Evolutionary conservation across 2,888 invertebrate genomes (phyloP), one percentile per base, ranked within the genome.

Genomic region (Drosophila ustulata): DNA sequence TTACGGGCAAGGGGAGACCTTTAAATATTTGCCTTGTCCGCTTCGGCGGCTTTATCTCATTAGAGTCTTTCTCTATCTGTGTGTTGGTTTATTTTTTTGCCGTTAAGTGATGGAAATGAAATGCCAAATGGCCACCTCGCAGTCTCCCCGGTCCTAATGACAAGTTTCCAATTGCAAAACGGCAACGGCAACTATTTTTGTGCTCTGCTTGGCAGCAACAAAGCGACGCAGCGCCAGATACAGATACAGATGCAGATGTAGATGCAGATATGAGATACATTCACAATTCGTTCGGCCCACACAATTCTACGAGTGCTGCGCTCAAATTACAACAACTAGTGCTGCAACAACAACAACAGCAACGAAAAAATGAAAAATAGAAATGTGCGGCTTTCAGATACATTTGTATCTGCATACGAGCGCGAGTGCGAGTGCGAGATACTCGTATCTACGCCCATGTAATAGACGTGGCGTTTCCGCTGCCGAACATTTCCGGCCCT

Each of bases 151-250:
- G 64, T 55, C 50, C 58, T 59, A 72, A 63, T 79, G 80, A 75
- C 80, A 75, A 80, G 78, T 83, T 80, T 87, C 69, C 89, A 69
- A 87, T 83, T 83, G 88, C 83, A 71, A 41, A 41, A 52, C 43
- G 63, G 61, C 69, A 75, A 71, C 45, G 59, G 63, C 70, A 80
- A 72, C 83, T 78, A 80, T 83, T 80, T 86, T 87, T 51, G 81
- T 89, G 83, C 89, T 89, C 83, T 83, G 89, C 85, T 89, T 83
- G 78, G 83, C 88, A 89, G 66, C 82, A 75, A 87, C 84, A 82
- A 89, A 68, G 63, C 66, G n/a, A 2, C 18, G 18, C 18, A 41
- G 26, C 13, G n/a, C 41, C 39, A 52, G 39, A 11, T n/a, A 53
- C 53, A 41, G 53, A 61, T 47, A 51, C 70, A 62, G 39, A 52